These are phyloP conservation scores for rat (Rattus norvegicus) DNA, from an alignment of 2,113 vertebrate genomes.

Conservation along the genomic window DNA sequence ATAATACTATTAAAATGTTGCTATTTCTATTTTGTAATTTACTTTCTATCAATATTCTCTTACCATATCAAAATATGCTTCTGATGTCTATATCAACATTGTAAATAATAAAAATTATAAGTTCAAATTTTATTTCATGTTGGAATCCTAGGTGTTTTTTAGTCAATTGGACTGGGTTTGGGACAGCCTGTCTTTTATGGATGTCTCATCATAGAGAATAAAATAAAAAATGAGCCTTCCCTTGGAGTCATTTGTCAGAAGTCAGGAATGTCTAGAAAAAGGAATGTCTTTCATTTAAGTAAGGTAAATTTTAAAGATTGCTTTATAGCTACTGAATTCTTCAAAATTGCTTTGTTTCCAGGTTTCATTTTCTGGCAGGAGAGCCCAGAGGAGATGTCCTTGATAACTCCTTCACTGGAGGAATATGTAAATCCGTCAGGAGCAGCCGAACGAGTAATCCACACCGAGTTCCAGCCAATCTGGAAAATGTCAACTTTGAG, in stretches of 20 bases:
- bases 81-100: neutral
- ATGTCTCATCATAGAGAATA: neutral
- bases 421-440: slow-evolving; percentile 86
- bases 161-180: neutral
- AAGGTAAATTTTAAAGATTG: slow-evolving; percentile 23
- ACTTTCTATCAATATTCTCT: neutral
- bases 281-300: slow-evolving; percentile 59
- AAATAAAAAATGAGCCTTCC: neutral
- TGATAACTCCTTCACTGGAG: slow-evolving; percentile 92
- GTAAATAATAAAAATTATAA: slow-evolving; percentile 42
- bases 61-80: neutral
- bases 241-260: slow-evolving; percentile 46
- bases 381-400: slow-evolving; percentile 90
- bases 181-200: neutral
- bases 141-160: neutral
- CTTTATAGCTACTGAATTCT: slow-evolving; percentile 60
- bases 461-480: slow-evolving; percentile 90
- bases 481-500: slow-evolving; percentile 91
- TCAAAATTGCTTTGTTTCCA: slow-evolving; percentile 80
- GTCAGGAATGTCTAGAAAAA: slow-evolving; percentile 59
- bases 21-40: slow-evolving; percentile 3
- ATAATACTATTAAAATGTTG: neutral
- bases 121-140: slow-evolving; percentile 18
- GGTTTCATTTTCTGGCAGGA: slow-evolving; percentile 91
- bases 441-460: slow-evolving; percentile 82